A percentile compares a stretch with the other conserved stretches of the same genome.
These are phyloP conservation scores for Cephus spinipes DNA, from an alignment of 2,888 invertebrate genomes.

Conservation along the genomic window DNA sequence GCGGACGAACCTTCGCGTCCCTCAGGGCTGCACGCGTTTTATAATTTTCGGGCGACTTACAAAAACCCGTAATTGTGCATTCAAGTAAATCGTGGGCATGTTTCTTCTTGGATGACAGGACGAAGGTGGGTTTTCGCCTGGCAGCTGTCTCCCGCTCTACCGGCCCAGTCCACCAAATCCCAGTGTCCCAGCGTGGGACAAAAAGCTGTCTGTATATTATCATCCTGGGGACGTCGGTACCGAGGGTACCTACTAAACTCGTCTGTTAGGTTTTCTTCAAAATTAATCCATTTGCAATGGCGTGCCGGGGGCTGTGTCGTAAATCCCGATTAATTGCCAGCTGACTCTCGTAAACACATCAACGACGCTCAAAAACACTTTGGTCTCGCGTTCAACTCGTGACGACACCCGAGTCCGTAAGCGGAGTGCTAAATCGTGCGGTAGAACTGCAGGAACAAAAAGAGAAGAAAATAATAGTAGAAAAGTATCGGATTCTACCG, in stretches of 20 bases:
- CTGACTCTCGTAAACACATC: conserved; percentile 51
- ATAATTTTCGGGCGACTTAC: neutral
- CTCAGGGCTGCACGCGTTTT: neutral
- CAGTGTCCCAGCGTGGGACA: conserved; percentile 6
- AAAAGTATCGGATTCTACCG: neutral
- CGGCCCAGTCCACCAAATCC: neutral
- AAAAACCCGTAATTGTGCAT: conserved; percentile 21
- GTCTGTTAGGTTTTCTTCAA: conserved; percentile 33
- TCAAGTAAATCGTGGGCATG: conserved; percentile 34
- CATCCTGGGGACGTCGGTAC: conserved; percentile 22
- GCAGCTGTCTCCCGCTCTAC: conserved; percentile 48
- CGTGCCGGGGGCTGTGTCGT: conserved; percentile 50
- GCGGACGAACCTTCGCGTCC: neutral
- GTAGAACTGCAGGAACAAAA: neutral
- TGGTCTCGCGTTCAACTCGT: conserved; percentile 18
- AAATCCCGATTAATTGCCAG: conserved; percentile 60
- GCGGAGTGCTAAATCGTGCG: neutral
- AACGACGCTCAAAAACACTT: conserved; percentile 40
- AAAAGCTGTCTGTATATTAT: conserved; percentile 40
- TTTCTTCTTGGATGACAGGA: conserved; percentile 30
- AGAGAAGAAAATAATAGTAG: neutral
- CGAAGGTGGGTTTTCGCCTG: conserved; percentile 28
- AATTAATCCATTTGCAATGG: conserved; percentile 51
- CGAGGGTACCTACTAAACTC: conserved; percentile 41
- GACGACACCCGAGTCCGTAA: conserved; percentile 7